Conservation (phyloP, 1,140 invertebrate species). For the Magallana gigas region DNA sequence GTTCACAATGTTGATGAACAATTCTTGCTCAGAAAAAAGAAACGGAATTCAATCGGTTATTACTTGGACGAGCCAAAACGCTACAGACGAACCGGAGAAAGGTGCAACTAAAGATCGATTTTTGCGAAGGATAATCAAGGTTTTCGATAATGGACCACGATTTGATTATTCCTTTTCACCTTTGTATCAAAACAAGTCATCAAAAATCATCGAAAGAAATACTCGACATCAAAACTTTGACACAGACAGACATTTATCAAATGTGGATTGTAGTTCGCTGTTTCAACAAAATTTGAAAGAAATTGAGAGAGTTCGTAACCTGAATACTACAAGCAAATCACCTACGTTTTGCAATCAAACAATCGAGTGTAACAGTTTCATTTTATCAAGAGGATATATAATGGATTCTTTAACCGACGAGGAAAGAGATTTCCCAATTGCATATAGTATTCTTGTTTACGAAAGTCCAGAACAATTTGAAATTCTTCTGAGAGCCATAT, state of each 20-base stretch:
- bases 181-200: background rate
- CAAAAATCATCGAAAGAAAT: background rate
- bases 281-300: background rate
- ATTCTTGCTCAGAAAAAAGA: no score
- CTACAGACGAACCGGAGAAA: no score
- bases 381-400: constrained; percentile 47
- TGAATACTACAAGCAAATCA: background rate
- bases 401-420: constrained; percentile 41
- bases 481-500: constrained; percentile 69
- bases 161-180: background rate
- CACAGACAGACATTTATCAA: background rate
- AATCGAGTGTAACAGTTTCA: constrained; percentile 11
- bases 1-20: no score
- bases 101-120: no score
- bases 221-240: background rate
- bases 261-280: background rate
- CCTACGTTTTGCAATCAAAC: background rate
- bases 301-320: background rate
- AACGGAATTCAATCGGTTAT: no score
- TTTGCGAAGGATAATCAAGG: background rate
- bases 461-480: constrained; percentile 67
- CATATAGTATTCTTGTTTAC: constrained; percentile 66
- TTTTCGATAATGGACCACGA: background rate
- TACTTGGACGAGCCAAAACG: no score
- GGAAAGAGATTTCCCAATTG: constrained; percentile 54